Base-by-base conservation (phyloP, 92 coral and sea anemone species). In the Virgularia gustaviana region DNA sequence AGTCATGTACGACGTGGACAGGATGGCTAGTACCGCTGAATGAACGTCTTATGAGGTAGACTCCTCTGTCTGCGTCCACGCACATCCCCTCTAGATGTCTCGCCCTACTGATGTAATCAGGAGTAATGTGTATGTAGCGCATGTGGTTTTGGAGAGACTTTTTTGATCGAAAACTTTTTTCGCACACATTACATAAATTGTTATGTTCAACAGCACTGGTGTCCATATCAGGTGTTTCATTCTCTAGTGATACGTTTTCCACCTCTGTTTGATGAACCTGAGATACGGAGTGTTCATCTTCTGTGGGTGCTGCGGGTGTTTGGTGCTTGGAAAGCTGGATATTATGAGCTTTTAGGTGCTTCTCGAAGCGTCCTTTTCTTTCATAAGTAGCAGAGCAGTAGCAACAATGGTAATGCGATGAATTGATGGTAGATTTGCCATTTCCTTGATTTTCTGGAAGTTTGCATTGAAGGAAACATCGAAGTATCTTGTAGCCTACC, bases 21-120 rank as follows among this genome's bases (percentile, higher is more conserved):
- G 86, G 86, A 11, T 66, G 77, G 47, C 70, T 67, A 15, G 72
- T 58, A 7, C 87, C 87, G 9, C 79, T 51, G 54, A 70, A 78
- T 0, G 87, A 58, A 19, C 87, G 56, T 44, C 84, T 78, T 22
- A 83, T 70, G 66, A 83, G 3, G 41, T 70, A 83, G n/a, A 78
- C 47, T 12, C 87, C 84, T 35, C 66, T 62, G 33, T 71, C 62
- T 6, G 80, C 53, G 42, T 83, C 84, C 9, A 83, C 87, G 58
- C 87, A 83, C 1, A 71, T 42, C 2, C 87, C 75, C 4, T 78
- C 44, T 3, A 83, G 65, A 49, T 70, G 54, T 52, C 65, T 53
- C 11, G 73, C 74, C 3, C 81, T 66, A 29, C 68, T 23, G 16
- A 83, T 52, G 54, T 32, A 33, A 15, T 70, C 84, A 11, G 80